Conservation (phyloP, 2,888 invertebrate species). For the Norana najaformis region DNA sequence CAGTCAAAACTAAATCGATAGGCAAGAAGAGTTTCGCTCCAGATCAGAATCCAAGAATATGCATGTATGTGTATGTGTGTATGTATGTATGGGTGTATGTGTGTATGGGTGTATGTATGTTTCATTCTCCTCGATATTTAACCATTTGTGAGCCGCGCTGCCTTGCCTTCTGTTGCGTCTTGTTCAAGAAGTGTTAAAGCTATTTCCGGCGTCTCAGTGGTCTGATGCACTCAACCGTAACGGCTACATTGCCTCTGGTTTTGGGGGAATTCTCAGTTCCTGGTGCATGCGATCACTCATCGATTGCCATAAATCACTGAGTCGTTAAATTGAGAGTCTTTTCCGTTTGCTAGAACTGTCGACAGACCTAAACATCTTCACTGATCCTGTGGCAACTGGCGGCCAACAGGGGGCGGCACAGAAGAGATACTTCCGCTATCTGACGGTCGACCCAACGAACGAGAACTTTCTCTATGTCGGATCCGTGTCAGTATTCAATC, state of each 20-base stretch:
- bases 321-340: background rate
- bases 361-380: slow-evolving; percentile 21
- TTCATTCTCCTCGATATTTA: background rate
- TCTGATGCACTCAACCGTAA: too few species aligned
- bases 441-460: background rate
- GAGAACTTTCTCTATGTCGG: slow-evolving; percentile 28
- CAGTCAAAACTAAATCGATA: too few species aligned
- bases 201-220: too few species aligned
- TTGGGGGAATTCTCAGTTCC: too few species aligned
- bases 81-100: background rate
- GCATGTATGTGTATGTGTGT: background rate
- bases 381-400: background rate
- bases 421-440: slow-evolving; percentile 27
- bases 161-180: background rate
- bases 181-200: background rate
- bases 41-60: background rate
- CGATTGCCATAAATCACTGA: background rate
- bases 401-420: background rate
- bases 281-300: background rate
- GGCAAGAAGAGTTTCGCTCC: background rate
- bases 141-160: background rate
- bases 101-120: background rate
- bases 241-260: too few species aligned
- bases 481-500: background rate
- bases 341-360: slow-evolving; percentile 2